Evolutionary conservation across 2,113 vertebrate species (phyloP), one percentile per base, ranked within the genome.

Genomic region (Corythoichthys haematopterus): DNA sequence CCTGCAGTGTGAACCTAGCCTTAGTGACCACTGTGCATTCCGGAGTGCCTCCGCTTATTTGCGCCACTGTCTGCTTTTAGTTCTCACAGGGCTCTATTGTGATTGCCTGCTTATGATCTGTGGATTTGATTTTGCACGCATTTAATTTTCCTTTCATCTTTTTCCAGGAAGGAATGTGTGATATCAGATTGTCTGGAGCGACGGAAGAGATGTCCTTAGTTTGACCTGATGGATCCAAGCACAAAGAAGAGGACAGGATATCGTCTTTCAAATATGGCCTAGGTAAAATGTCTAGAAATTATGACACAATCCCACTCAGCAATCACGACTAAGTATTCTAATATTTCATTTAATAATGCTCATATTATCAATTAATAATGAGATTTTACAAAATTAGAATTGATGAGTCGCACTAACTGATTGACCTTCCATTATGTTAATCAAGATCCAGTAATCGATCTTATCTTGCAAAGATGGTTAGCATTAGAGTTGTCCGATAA

Each of bases 91-190:
- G 55, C 33, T n/a, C 76, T 77, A 81, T 84, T 59, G 69, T 76
- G 75, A 79, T 37, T 2, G 15, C 64, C 65, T 79, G 58, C 66
- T 72, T 87, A 52, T 86, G 80, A 84, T 84, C 75, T 80, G 2
- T 51, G 71, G 20, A 77, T 73, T 80, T 69, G 63, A 53, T 77
- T 77, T 74, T 74, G 58, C 65, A 72, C 58, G 76, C 68, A 69
- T 81, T 87, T 85, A 63, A 46, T 68, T 60, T 62, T 55, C 61
- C 73, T 86, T 86, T 87, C 81, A 84, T 87, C 79, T 86, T 69
- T 68, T 73, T 80, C 78, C 77, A 74, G 68, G 61, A 46, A 70
- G 60, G 81, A 84, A 83, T 73, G 64, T 60, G 15, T 62, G 52
- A 80, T 68, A 76, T 80, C 62, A 74, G 79, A 69, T 68, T 55